Conservation (phyloP, 2,797 vertebrate species). For the Periparus ater region DNA sequence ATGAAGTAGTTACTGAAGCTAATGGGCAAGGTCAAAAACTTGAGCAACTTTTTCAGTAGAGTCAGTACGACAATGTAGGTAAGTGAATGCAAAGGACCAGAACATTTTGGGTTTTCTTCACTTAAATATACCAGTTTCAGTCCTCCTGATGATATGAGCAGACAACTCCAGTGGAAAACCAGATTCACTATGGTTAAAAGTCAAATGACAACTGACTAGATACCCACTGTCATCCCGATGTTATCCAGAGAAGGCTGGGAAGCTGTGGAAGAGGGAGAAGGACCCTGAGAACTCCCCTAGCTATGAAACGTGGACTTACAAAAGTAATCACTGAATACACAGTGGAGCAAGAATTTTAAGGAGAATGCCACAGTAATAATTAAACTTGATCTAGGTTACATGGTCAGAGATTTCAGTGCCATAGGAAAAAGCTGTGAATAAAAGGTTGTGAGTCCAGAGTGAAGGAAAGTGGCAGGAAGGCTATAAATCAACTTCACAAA, state of each 20-base stretch:
- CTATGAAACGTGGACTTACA: background rate
- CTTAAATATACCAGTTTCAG: background rate
- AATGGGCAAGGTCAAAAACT: background rate
- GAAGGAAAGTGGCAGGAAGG: background rate
- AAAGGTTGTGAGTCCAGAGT: background rate
- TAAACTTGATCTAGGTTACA: background rate
- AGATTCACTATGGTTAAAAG: background rate
- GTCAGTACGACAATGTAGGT: background rate
- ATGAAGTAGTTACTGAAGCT: background rate
- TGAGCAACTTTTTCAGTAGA: background rate
- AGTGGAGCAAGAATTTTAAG: background rate
- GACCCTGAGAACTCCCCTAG: background rate
- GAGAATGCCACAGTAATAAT: background rate
- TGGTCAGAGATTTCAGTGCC: background rate
- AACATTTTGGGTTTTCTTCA: background rate
- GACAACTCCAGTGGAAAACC: background rate
- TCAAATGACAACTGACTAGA: background rate
- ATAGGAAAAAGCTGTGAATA: background rate
- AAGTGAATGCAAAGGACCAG: background rate
- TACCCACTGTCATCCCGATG: background rate
- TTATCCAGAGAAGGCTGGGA: background rate
- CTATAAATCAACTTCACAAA: background rate
- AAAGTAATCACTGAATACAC: background rate
- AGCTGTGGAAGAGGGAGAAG: background rate
- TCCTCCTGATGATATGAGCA: background rate